Percentiles rank a stretch among this genome's conserved stretches.
phyloP scores from a whole-genome alignment of 2,888 invertebrate species.

The Tigriopus californicus region DNA sequence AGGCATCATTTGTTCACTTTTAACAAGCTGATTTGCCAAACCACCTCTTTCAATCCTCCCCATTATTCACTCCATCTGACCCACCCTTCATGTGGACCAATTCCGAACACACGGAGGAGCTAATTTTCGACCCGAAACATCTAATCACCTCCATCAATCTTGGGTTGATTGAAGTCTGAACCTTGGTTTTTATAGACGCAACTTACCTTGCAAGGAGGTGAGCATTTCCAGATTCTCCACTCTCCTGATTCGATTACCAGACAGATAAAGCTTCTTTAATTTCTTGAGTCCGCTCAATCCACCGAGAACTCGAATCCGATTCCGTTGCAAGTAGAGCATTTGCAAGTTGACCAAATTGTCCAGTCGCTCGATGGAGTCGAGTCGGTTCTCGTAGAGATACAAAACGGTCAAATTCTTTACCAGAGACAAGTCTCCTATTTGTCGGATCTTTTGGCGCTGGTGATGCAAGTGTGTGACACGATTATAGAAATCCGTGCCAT shows the following conservation, averaged over 20 bases:
- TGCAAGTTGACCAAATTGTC: neutral
- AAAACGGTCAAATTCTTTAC: conserved; percentile 3
- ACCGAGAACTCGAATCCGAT: neutral
- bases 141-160: neutral
- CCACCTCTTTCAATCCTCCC: neutral
- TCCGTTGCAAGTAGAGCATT: conserved; percentile 13
- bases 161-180: neutral
- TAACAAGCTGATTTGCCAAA: neutral
- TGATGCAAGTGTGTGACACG: conserved; percentile 5
- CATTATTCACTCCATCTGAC: neutral
- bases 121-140: neutral
- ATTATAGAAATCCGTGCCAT: neutral
- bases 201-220: neutral
- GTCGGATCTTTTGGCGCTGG: neutral
- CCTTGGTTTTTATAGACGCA: neutral
- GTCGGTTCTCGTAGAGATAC: conserved; percentile 6
- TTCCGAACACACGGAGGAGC: neutral
- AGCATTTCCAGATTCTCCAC: neutral
- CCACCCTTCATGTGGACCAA: neutral
- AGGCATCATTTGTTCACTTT: neutral
- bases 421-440: conserved; percentile 7
- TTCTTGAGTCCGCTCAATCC: neutral
- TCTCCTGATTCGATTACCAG: neutral
- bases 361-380: neutral
- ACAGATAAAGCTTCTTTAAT: conserved; percentile 8